Evolutionary conservation across 2,888 invertebrate genomes (phyloP).

Genomic region (Hypsopygia costalis): DNA sequence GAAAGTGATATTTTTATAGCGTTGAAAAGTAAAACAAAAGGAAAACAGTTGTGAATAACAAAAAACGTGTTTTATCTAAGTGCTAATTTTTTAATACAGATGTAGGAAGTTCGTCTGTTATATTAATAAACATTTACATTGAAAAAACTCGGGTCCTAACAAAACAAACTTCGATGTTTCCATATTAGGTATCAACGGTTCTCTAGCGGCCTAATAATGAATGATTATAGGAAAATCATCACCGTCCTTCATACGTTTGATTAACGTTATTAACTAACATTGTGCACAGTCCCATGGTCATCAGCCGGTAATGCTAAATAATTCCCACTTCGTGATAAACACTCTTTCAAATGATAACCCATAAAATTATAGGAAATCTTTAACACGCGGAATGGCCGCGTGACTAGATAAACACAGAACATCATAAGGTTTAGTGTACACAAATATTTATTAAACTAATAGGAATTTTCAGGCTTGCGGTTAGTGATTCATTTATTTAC

Average conservation of each 20-base stretch:
- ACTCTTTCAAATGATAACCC: not conserved
- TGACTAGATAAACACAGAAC: not conserved
- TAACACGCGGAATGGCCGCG: not conserved
- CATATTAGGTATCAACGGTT: no score
- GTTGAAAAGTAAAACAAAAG: no score
- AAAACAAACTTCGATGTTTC: not conserved
- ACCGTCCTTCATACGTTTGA: constrained; percentile 11
- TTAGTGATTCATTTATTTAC: no score
- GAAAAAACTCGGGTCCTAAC: not conserved
- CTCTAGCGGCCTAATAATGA: constrained; percentile 10
- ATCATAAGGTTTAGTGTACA: not conserved
- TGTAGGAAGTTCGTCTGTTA: no score
- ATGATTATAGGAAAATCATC: constrained; percentile 13
- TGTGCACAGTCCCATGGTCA: constrained; percentile 1
- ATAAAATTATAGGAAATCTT: not conserved
- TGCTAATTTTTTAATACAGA: no score
- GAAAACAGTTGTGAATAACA: no score
- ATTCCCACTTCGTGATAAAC: not conserved
- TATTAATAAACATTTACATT: not conserved
- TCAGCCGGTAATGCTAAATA: not conserved
- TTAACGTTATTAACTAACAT: constrained; percentile 12
- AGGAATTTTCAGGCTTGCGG: no score
- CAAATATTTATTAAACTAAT: not conserved
- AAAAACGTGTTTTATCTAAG: no score
- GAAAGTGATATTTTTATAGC: no score